phyloP scores from a whole-genome alignment of 2,888 invertebrate species.

The Ophion ventricosus region DNA sequence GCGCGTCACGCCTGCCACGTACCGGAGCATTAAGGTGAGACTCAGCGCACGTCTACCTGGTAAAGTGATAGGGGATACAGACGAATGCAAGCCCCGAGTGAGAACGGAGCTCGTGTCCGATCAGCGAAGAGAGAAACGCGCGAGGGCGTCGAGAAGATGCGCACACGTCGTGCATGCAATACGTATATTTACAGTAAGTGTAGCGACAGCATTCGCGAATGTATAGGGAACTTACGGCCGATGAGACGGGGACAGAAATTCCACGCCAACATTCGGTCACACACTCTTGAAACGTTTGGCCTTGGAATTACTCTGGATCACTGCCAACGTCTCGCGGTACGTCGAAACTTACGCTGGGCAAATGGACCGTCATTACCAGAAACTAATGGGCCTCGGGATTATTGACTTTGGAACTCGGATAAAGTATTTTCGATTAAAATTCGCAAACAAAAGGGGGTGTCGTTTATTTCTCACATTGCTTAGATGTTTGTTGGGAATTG shows the following conservation, averaged over 20 bases:
- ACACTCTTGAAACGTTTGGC: constrained; percentile 41
- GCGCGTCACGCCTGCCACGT: constrained; percentile 58
- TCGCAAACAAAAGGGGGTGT: background rate
- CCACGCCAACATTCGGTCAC: constrained; percentile 34
- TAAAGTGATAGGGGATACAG: constrained; percentile 19
- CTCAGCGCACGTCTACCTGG: background rate
- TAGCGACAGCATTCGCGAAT: constrained; percentile 24
- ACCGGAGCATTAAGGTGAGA: constrained; percentile 9
- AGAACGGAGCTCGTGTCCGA: constrained; percentile 20
- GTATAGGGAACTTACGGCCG: constrained; percentile 23
- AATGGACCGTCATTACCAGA: background rate
- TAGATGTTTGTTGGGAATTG: background rate
- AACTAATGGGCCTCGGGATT: background rate
- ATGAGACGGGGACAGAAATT: constrained; percentile 36
- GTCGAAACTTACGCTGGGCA: constrained; percentile 4
- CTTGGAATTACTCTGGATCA: constrained; percentile 55
- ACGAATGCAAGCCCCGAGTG: background rate
- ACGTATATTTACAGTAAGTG: constrained; percentile 7
- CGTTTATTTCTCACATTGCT: background rate
- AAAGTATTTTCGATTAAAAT: background rate
- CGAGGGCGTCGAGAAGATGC: constrained; percentile 33
- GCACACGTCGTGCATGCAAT: background rate
- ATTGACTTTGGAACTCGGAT: background rate
- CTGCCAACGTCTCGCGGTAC: constrained; percentile 30
- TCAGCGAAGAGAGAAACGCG: constrained; percentile 56